Conservation (phyloP, 2,888 invertebrate genomes). For the Erynnis tages region DNA sequence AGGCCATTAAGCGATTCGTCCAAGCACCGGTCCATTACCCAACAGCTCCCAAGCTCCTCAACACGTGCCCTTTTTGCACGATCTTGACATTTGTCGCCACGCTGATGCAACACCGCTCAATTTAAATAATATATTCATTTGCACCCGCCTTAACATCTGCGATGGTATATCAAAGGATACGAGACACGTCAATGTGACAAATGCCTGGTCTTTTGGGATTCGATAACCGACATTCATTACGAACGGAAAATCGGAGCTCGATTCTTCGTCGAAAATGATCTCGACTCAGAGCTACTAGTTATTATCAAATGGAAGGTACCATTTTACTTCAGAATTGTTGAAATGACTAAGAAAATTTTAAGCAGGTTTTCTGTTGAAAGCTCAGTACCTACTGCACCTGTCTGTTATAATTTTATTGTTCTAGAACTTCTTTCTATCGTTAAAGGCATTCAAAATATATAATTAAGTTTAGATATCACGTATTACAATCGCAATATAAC, state of each 20-base stretch:
- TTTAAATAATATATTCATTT: conserved; percentile 10
- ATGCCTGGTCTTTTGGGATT: not conserved
- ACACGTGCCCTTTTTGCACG: conserved; percentile 57
- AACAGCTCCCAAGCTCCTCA: conserved; percentile 30
- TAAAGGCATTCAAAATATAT: no score
- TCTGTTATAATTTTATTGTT: no score
- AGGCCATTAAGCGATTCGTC: conserved; percentile 37
- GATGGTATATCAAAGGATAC: conserved; percentile 14
- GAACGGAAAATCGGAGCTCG: conserved; percentile 4
- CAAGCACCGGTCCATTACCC: conserved; percentile 45
- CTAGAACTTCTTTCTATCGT: no score
- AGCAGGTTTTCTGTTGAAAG: no score
- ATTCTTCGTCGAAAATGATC: no score
- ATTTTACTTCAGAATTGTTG: no score
- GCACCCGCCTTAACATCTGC: not conserved
- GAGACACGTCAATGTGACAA: conserved; percentile 17
- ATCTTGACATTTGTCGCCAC: conserved; percentile 54
- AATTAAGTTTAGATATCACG: no score
- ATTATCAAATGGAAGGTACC: no score
- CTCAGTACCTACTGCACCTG: no score
- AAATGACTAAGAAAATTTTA: no score
- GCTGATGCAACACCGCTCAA: conserved; percentile 45
- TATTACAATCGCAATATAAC: not conserved
- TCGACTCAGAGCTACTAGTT: no score
- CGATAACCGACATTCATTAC: conserved; percentile 6